These are phyloP conservation scores for Meganola albula DNA, from an alignment of 2,888 invertebrate species.

Conservation along the genomic window DNA sequence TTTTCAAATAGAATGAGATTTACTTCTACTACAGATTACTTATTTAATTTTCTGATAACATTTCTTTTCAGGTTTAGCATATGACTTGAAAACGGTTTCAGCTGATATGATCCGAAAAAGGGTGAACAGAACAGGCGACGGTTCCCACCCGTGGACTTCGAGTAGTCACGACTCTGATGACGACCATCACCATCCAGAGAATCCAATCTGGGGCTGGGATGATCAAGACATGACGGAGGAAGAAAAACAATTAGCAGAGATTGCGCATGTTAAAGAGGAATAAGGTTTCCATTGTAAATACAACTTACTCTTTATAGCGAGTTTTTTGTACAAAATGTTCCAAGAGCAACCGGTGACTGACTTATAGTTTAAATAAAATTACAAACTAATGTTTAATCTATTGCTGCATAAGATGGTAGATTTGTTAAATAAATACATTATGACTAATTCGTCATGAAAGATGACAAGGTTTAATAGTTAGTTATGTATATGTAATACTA, in stretches of 20 bases:
- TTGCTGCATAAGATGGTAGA: too few relatives aligned
- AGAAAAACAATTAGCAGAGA: conserved; percentile 77
- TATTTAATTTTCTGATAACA: too few relatives aligned
- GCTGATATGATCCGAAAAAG: conserved; percentile 83
- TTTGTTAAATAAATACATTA: too few relatives aligned
- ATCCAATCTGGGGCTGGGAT: conserved; percentile 88
- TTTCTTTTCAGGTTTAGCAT: conserved; percentile 88
- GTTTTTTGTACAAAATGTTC: conserved; percentile 12
- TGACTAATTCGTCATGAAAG: too few relatives aligned
- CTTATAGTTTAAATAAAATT: too few relatives aligned
- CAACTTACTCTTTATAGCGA: conserved; percentile 21
- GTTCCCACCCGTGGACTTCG: conserved; percentile 65
- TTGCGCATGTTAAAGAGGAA: conserved; percentile 40
- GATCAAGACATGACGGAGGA: conserved; percentile 85
- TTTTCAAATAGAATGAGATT: too few relatives aligned
- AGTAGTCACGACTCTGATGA: conserved; percentile 46
- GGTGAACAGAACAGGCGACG: conserved; percentile 85
- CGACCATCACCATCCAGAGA: conserved; percentile 70
- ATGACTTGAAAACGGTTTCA: conserved; percentile 89
- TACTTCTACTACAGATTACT: too few relatives aligned
- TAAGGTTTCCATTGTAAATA: neutral
- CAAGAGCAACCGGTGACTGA: conserved; percentile 10
- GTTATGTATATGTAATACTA: too few relatives aligned
- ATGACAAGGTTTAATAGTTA: too few relatives aligned
- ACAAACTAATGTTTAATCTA: too few relatives aligned